These are phyloP conservation scores for Pseudochirops cupreus DNA, from an alignment of 2,797 vertebrate species.

Conservation along the genomic window DNA sequence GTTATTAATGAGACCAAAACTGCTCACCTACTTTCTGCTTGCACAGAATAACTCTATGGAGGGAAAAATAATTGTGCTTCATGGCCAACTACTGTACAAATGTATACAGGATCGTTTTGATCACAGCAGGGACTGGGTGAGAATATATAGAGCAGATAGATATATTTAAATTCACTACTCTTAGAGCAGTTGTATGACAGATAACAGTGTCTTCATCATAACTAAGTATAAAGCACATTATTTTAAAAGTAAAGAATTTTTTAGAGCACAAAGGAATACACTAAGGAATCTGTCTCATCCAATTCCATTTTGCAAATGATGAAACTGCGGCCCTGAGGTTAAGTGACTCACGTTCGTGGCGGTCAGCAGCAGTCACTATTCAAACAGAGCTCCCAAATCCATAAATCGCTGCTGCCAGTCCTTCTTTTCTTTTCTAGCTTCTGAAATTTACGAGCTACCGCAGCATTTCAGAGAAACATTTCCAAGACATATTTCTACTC, in stretches of 20 bases:
- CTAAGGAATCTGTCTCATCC: not conserved
- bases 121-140: not conserved
- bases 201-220: not conserved
- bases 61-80: not conserved
- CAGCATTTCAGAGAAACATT: slow-evolving; percentile 58
- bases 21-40: not conserved
- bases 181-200: not conserved
- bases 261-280: not conserved
- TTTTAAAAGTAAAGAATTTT: not conserved
- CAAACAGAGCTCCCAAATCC: slow-evolving; percentile 38
- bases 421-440: not conserved
- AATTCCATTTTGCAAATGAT: slow-evolving; percentile 34
- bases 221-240: not conserved
- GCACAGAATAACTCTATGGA: not conserved
- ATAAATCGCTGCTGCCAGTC: not conserved
- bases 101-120: not conserved
- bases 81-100: not conserved
- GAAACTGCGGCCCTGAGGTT: not conserved
- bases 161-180: not conserved
- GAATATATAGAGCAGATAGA: not conserved
- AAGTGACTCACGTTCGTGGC: not conserved
- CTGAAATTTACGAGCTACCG: slow-evolving; percentile 34
- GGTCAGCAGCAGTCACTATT: slow-evolving; percentile 13
- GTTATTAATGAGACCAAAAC: not conserved
- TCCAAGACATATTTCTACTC: slow-evolving; percentile 49